These are phyloP conservation scores for Anastrepha ludens DNA, from an alignment of 1,140 invertebrate genomes.

Conservation along the genomic window DNA sequence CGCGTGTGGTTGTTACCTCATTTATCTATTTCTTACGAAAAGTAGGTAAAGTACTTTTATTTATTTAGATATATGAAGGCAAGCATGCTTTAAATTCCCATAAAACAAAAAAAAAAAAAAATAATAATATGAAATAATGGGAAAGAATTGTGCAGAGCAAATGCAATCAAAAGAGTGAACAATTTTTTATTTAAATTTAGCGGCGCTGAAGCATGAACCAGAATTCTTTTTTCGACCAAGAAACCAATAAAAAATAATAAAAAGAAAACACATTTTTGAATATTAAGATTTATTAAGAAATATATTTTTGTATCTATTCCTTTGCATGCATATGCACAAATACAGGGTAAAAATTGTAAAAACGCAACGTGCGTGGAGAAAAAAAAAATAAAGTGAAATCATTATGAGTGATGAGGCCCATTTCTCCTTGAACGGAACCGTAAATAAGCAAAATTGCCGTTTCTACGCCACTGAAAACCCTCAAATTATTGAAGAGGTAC, in stretches of 20 bases:
- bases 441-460: no score
- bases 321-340: neutral
- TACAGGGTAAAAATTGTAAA: no score
- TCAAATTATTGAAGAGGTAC: no score
- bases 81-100: no score
- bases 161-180: neutral
- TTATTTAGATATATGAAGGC: neutral
- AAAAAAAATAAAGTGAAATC: no score
- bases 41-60: neutral
- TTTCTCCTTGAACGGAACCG: no score
- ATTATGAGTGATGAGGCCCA: no score
- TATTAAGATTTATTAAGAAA: constrained; percentile 34
- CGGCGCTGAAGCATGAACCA: neutral
- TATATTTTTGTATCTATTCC: neutral
- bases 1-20: neutral
- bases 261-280: neutral
- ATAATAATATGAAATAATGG: neutral
- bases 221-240: neutral
- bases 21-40: neutral
- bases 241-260: neutral
- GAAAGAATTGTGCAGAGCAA: no score
- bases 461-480: no score
- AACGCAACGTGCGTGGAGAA: no score
- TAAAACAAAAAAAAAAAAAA: neutral
- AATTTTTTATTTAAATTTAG: neutral